Evolutionary conservation across 2,113 vertebrate genomes (phyloP).

Genomic region (Chaetodon auriga): DNA sequence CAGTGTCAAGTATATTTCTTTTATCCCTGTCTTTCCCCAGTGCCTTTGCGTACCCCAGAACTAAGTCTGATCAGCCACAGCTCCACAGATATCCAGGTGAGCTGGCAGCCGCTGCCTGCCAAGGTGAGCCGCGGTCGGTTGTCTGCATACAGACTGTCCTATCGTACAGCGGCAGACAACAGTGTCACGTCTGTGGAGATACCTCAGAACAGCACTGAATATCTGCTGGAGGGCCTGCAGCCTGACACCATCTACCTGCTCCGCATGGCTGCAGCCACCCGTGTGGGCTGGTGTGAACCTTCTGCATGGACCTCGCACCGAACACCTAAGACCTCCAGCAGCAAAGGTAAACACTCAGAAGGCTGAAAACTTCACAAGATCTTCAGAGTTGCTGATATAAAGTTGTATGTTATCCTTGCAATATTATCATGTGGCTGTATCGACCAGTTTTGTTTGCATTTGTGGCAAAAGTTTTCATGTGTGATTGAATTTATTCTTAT

Average conservation of each 20-base stretch:
- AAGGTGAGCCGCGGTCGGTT: constrained; percentile 91
- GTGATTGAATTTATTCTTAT: not conserved
- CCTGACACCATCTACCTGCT: constrained; percentile 94
- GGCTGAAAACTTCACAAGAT: not conserved
- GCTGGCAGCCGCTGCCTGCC: constrained; percentile 92
- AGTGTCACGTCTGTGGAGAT: constrained; percentile 89
- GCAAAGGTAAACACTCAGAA: constrained; percentile 86
- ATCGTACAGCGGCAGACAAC: constrained; percentile 90
- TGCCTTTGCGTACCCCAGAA: constrained; percentile 95
- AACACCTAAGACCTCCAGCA: constrained; percentile 92
- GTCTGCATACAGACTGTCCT: constrained; percentile 90
- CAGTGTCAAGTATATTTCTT: not conserved
- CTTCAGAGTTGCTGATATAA: not conserved
- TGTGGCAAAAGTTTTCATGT: not conserved
- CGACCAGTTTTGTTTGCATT: not conserved
- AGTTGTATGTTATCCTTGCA: not conserved
- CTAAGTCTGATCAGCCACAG: constrained; percentile 93
- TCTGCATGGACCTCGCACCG: constrained; percentile 95
- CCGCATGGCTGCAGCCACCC: constrained; percentile 92
- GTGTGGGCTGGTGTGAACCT: constrained; percentile 93
- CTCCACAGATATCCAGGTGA: constrained; percentile 92
- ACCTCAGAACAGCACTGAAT: constrained; percentile 83
- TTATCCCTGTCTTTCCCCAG: constrained; percentile 74
- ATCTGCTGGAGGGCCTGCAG: constrained; percentile 88
- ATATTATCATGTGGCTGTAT: not conserved